These are phyloP conservation scores for Rotaria macrura DNA, from an alignment of 2,888 invertebrate species.

Conservation along the genomic window DNA sequence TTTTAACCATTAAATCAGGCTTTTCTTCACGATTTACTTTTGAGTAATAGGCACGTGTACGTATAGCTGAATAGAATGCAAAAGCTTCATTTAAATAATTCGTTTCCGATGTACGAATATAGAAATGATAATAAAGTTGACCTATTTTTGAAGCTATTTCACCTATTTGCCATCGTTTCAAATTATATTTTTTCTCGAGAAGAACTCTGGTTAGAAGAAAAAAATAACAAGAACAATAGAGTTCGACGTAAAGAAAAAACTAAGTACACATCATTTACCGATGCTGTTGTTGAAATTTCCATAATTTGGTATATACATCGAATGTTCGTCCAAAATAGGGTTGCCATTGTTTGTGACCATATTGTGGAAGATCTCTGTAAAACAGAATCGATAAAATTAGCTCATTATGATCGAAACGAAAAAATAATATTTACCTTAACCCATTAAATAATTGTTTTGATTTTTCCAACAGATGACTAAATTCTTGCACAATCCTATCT, in stretches of 20 bases:
- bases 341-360: conserved; percentile 94
- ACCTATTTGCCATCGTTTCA: conserved; percentile 94
- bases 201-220: conserved; percentile 53
- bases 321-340: conserved; percentile 89
- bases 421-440: conserved; percentile 59
- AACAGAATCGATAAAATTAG: background rate
- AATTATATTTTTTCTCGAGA: conserved; percentile 78
- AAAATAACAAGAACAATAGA: too few relatives aligned
- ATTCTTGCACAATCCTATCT: conserved; percentile 69
- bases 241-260: background rate
- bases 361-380: conserved; percentile 79
- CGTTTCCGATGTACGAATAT: conserved; percentile 85
- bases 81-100: conserved; percentile 89
- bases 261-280: conserved; percentile 53
- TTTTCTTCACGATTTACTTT: conserved; percentile 82
- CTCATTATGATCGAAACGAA: too few relatives aligned
- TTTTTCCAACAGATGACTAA: conserved; percentile 86
- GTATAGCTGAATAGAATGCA: conserved; percentile 86
- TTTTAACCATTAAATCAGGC: conserved; percentile 88
- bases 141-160: conserved; percentile 97
- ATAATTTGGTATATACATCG: conserved; percentile 88
- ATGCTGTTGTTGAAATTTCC: conserved; percentile 96
- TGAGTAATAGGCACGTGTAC: conserved; percentile 83
- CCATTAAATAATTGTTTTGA: conserved; percentile 94
- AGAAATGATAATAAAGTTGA: conserved; percentile 93